These are phyloP conservation scores for Hyperoplus lanceolatus DNA, from an alignment of 2,797 vertebrate genomes.

Conservation along the genomic window DNA sequence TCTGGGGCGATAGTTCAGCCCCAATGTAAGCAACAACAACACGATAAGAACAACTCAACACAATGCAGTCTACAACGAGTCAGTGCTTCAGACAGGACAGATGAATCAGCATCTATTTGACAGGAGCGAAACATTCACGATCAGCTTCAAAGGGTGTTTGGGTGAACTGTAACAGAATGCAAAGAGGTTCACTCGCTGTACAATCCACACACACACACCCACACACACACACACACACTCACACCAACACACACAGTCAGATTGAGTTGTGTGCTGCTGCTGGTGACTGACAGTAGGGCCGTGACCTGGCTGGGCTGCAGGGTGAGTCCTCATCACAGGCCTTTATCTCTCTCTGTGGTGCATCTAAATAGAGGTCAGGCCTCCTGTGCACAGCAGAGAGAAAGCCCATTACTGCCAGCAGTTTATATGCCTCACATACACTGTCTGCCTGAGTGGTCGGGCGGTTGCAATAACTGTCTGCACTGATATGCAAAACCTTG, in stretches of 20 bases:
- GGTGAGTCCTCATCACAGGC: conserved; percentile 73
- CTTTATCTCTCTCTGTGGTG: conserved; percentile 77
- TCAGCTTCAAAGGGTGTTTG: not conserved
- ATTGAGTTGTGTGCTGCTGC: conserved; percentile 63
- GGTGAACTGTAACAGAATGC: not conserved
- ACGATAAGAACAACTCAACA: not conserved
- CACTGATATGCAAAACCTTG: conserved; percentile 45
- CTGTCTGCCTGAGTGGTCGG: not conserved
- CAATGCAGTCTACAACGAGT: not conserved
- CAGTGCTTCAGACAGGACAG: not conserved
- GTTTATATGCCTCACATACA: conserved; percentile 34
- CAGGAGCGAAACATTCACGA: not conserved
- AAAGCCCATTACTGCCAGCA: conserved; percentile 69
- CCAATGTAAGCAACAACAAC: not conserved
- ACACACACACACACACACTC: conserved; percentile 19
- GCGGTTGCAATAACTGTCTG: conserved; percentile 16
- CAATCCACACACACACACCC: not conserved
- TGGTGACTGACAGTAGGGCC: conserved; percentile 70
- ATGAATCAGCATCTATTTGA: not conserved
- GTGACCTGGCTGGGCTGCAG: conserved; percentile 70
- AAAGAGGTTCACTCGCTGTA: not conserved
- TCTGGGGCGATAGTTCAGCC: not conserved
- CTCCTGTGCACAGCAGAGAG: conserved; percentile 45
- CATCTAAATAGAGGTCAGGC: conserved; percentile 83
- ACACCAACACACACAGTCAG: conserved; percentile 5